These are phyloP conservation scores for Mycalesis mineus DNA, from an alignment of 2,888 invertebrate species.

Conservation along the genomic window DNA sequence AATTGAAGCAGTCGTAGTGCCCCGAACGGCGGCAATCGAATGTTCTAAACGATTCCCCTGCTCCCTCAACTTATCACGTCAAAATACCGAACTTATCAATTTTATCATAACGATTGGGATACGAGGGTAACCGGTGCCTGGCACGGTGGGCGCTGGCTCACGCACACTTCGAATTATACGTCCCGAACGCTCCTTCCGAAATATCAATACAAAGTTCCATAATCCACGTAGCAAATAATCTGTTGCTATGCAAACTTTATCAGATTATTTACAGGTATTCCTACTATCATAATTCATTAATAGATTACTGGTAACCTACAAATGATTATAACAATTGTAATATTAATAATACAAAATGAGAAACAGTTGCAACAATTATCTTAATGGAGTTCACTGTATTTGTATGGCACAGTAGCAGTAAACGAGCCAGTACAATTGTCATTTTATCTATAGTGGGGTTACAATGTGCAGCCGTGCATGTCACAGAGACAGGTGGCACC, in stretches of 20 bases:
- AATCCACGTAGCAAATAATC: neutral
- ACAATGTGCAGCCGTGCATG: conserved; percentile 51
- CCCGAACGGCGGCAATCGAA: conserved; percentile 5
- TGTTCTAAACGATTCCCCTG: conserved; percentile 38
- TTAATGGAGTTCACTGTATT: neutral
- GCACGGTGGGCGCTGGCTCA: conserved; percentile 44
- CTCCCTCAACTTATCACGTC: conserved; percentile 40
- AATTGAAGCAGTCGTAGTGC: neutral
- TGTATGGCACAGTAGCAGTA: neutral
- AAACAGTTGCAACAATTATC: neutral
- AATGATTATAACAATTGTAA: neutral
- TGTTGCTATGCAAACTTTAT: conserved; percentile 3
- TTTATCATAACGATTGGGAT: conserved; percentile 51
- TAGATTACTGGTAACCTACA: neutral
- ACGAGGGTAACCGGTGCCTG: conserved; percentile 59
- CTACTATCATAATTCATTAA: neutral
- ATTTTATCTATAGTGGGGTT: conserved; percentile 33
- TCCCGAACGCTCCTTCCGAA: neutral
- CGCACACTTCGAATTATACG: conserved; percentile 2
- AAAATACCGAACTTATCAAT: conserved; percentile 46
- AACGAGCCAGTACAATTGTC: conserved; percentile 7
- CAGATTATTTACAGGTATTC: neutral
- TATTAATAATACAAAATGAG: neutral
- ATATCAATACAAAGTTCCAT: neutral
- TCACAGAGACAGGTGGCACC: conserved; percentile 57